A percentile compares a stretch with the other conserved stretches of the same genome.
phyloP scores from a whole-genome alignment of 2,888 invertebrate genomes.

The Carpatolechia fugitivella region DNA sequence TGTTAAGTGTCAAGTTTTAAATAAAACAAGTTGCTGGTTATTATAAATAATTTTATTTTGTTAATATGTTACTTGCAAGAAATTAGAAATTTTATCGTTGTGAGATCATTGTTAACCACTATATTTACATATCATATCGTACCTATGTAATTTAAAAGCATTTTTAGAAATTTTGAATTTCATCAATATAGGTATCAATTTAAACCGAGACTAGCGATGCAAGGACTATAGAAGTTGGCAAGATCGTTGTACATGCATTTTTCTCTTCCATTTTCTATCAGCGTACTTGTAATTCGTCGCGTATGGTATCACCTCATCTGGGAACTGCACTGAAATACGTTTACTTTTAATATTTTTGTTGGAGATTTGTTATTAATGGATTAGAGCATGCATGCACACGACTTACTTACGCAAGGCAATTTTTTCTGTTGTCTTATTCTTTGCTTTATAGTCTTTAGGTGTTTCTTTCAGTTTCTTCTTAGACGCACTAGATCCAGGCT shows the following conservation, averaged over 20 bases:
- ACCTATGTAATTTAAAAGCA: conserved; percentile 12
- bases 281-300: conserved; percentile 41
- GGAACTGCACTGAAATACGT: conserved; percentile 72
- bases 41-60: conserved; percentile 28
- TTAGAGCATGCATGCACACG: conserved; percentile 59
- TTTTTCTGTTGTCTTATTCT: conserved; percentile 53
- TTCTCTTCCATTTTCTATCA: conserved; percentile 56
- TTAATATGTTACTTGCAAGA: conserved; percentile 17
- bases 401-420: conserved; percentile 71
- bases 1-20: conserved; percentile 14
- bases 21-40: conserved; percentile 20
- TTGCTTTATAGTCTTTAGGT: conserved; percentile 43
- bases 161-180: conserved; percentile 19
- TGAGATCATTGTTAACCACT: conserved; percentile 67
- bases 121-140: conserved; percentile 15
- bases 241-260: conserved; percentile 55
- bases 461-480: conserved; percentile 48
- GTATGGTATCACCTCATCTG: conserved; percentile 50
- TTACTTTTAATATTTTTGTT: conserved; percentile 54
- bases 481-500: conserved; percentile 39
- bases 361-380: conserved; percentile 50
- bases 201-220: conserved; percentile 33
- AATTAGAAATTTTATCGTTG: conserved; percentile 34
- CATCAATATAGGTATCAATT: conserved; percentile 5
- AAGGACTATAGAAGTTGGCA: conserved; percentile 63